A percentile compares a stretch with the other conserved stretches of the same genome.
phyloP scores from a whole-genome alignment of 2,888 invertebrate species.

The Cosmorhoe ocellata region DNA sequence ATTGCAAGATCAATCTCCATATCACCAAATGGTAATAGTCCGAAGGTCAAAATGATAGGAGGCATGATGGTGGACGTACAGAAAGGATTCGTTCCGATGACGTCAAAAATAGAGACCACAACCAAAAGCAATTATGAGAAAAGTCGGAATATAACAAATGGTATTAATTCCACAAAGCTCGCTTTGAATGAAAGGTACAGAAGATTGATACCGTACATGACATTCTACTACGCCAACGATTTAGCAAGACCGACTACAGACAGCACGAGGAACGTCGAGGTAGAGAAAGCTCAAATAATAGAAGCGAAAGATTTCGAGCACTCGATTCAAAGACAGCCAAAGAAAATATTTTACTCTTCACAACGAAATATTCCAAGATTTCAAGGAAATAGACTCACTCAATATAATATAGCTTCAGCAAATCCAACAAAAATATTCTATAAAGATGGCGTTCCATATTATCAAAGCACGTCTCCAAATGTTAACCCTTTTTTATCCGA shows the following conservation, averaged over 20 bases:
- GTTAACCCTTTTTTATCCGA: conserved; percentile 54
- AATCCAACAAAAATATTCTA: conserved; percentile 71
- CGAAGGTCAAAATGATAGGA: conserved; percentile 69
- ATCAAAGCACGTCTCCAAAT: conserved; percentile 48
- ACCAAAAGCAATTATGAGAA: conserved; percentile 45
- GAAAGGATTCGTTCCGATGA: conserved; percentile 57
- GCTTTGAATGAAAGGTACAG: conserved; percentile 86
- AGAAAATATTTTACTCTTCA: conserved; percentile 57
- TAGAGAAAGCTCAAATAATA: conserved; percentile 70
- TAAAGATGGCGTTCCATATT: conserved; percentile 55
- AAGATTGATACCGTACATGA: conserved; percentile 91
- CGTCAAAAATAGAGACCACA: conserved; percentile 38
- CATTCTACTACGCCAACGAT: conserved; percentile 88
- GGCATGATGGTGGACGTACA: conserved; percentile 64
- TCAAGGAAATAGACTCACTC: conserved; percentile 73
- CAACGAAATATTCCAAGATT: conserved; percentile 71
- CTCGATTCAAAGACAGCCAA: conserved; percentile 54
- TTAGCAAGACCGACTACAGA: conserved; percentile 69
- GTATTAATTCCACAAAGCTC: conserved; percentile 59
- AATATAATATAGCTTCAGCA: conserved; percentile 74
- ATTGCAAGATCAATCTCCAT: conserved; percentile 68
- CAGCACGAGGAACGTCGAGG: conserved; percentile 57
- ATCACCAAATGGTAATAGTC: conserved; percentile 78
- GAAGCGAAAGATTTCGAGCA: conserved; percentile 51
- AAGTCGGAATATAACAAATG: conserved; percentile 38